phyloP scores from a whole-genome alignment of 1,140 invertebrate genomes.

The Trichomalopsis sarcophagae region DNA sequence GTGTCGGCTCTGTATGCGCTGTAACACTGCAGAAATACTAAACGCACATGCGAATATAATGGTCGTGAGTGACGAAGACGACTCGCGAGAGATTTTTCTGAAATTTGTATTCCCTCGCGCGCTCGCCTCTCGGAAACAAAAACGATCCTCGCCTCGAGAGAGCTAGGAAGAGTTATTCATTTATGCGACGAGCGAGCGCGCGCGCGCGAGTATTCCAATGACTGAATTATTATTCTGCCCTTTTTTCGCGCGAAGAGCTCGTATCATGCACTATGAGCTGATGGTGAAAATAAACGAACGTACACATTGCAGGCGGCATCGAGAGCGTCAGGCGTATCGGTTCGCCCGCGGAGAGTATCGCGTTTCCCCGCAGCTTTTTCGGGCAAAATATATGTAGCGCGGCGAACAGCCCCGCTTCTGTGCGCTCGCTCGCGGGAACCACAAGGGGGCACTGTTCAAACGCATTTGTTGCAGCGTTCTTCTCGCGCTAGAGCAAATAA shows the following conservation, averaged over 20 bases:
- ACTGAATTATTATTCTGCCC: slow-evolving; percentile 14
- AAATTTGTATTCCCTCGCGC: slow-evolving; percentile 21
- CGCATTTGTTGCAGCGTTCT: background rate
- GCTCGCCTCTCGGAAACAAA: slow-evolving; percentile 30
- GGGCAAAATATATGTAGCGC: background rate
- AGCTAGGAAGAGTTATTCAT: slow-evolving; percentile 28
- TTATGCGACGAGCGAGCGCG: background rate
- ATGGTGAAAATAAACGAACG: background rate
- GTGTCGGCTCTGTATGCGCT: background rate
- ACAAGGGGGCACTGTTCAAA: too few species aligned
- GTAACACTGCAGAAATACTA: slow-evolving; percentile 26
- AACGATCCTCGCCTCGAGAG: background rate
- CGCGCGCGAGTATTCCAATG: background rate
- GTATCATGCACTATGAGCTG: too few species aligned
- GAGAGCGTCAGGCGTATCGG: slow-evolving; percentile 73
- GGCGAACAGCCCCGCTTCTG: slow-evolving; percentile 5
- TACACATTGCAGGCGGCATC: slow-evolving; percentile 50
- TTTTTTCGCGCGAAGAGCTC: background rate
- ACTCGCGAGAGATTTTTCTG: background rate
- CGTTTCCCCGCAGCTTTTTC: slow-evolving; percentile 64
- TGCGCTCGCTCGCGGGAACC: background rate
- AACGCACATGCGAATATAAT: too few species aligned
- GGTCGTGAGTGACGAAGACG: background rate
- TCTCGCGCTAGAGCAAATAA: background rate
- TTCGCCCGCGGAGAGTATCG: slow-evolving; percentile 68